phyloP scores from a whole-genome alignment of 2,113 vertebrate species.

The Gallinago jamesoni region DNA sequence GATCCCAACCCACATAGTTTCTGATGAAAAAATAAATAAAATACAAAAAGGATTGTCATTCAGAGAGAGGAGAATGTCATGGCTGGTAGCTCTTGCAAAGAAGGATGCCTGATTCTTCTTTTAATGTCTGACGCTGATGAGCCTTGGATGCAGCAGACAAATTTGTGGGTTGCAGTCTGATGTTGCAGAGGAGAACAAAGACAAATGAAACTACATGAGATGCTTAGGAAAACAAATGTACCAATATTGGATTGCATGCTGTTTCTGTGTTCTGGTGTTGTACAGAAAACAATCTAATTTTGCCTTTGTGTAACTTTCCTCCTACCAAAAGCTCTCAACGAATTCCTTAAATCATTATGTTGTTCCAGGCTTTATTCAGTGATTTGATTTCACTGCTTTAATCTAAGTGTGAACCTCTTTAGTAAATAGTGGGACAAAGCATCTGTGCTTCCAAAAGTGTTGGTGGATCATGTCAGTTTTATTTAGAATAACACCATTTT shows the following conservation, averaged over 20 bases:
- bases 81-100: not conserved
- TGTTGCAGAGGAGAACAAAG: not conserved
- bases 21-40: not conserved
- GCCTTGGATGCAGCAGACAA: not conserved
- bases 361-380: conserved; percentile 58
- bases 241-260: not conserved
- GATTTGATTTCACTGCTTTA: conserved; percentile 67
- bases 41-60: not conserved
- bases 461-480: conserved; percentile 62
- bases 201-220: not conserved
- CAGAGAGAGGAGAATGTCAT: not conserved
- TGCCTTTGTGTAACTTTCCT: conserved; percentile 9
- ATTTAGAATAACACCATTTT: conserved; percentile 61
- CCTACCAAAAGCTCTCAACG: not conserved
- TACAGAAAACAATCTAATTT: conserved; percentile 15
- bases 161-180: not conserved
- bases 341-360: conserved; percentile 53
- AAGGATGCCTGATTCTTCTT: not conserved
- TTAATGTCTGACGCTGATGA: not conserved
- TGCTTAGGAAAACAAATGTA: not conserved
- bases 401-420: conserved; percentile 67
- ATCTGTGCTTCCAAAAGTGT: conserved; percentile 70
- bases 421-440: conserved; percentile 71
- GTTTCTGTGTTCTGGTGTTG: not conserved
- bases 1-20: not conserved